These are phyloP conservation scores for Proterorhinus semilunaris DNA, from an alignment of 2,113 vertebrate species.

Conservation along the genomic window DNA sequence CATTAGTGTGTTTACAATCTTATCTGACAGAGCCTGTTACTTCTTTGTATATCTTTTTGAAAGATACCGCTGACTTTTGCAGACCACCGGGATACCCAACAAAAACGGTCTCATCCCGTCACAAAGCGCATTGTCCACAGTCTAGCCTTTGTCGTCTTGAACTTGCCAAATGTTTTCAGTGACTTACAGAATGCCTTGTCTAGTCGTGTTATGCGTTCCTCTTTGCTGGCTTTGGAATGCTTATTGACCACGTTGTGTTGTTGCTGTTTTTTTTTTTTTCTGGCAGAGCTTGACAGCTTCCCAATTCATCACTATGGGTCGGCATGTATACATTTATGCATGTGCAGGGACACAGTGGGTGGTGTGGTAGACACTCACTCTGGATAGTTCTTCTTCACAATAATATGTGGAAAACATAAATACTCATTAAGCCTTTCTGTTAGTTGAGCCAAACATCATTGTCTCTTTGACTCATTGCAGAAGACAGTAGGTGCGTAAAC, in stretches of 20 bases:
- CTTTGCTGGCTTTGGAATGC: not conserved
- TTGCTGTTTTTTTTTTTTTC: constrained; percentile 3
- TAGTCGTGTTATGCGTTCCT: not conserved
- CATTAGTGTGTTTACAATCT: too few species aligned
- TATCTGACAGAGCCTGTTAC: too few species aligned
- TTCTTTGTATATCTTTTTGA: too few species aligned
- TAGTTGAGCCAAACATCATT: constrained; percentile 54
- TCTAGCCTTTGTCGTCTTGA: too few species aligned
- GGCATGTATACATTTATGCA: constrained; percentile 10
- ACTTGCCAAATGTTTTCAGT: too few species aligned
- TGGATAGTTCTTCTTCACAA: constrained; percentile 10
- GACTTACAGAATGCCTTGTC: too few species aligned
- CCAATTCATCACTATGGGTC: constrained; percentile 17
- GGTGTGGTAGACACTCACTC: not conserved
- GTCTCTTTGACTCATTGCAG: constrained; percentile 41
- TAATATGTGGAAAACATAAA: constrained; percentile 23
- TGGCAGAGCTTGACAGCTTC: constrained; percentile 33
- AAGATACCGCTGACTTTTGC: too few species aligned
- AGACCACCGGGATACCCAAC: too few species aligned
- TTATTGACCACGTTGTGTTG: constrained; percentile 29
- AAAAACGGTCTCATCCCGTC: too few species aligned
- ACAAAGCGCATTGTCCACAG: too few species aligned
- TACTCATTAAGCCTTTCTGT: constrained; percentile 47
- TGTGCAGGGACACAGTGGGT: not conserved
- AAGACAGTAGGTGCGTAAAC: constrained; percentile 51